Percentiles rank a stretch among this genome's conserved stretches.
These are phyloP conservation scores for Hippocampus guttulatus DNA, from an alignment of 2,113 vertebrate species.

Conservation along the genomic window DNA sequence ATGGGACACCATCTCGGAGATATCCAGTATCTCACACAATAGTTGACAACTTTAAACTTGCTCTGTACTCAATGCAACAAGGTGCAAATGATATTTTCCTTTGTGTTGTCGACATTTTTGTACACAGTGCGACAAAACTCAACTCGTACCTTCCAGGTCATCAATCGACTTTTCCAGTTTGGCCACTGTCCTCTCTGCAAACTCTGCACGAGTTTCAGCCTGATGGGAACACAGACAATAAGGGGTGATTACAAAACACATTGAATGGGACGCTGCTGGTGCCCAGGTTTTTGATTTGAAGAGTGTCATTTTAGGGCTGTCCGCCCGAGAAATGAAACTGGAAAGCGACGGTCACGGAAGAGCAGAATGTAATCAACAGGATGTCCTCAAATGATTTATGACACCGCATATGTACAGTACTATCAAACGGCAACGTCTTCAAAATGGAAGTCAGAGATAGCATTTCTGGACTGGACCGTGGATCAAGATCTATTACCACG, in stretches of 20 bases:
- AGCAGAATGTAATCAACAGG: background rate
- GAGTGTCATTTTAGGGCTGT: background rate
- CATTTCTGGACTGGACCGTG: too few species aligned
- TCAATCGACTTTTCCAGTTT: conserved; percentile 99
- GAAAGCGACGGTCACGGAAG: background rate
- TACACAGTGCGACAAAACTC: background rate
- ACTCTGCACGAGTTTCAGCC: conserved; percentile 98
- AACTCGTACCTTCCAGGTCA: conserved; percentile 92
- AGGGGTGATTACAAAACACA: background rate
- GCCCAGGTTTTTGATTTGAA: background rate
- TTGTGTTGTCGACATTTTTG: background rate
- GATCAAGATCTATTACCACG: too few species aligned
- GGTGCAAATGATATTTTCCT: background rate
- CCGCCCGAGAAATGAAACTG: background rate
- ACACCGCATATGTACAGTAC: too few species aligned
- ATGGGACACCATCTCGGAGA: too few species aligned
- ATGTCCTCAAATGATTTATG: too few species aligned
- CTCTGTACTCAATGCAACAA: background rate
- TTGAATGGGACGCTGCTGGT: background rate
- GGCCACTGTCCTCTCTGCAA: conserved; percentile 93
- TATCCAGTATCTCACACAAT: too few species aligned
- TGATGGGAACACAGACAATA: conserved; percentile 52
- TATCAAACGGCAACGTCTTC: too few species aligned
- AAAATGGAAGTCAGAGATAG: too few species aligned
- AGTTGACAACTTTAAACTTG: too few species aligned